Evolutionary conservation across 2,113 vertebrate species (phyloP), one percentile per base, ranked within the genome.

Genomic region (Triplophysa dalaica): DNA sequence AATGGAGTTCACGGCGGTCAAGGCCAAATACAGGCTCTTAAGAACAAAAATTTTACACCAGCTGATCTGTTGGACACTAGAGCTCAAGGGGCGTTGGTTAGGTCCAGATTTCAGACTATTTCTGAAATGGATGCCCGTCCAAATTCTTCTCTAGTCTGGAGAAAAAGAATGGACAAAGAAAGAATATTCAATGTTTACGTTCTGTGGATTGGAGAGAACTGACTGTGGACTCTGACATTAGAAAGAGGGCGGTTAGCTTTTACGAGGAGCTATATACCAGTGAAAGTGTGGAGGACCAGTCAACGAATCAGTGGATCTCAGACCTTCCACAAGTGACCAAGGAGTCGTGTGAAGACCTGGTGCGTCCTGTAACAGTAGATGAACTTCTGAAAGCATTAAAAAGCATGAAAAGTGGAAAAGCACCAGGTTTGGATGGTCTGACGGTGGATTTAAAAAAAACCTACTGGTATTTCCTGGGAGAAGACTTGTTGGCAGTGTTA

Each of bases 71-170:
- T 67, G 33, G 48, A 56, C 10, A 54, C 9, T 17, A 72, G 22
- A 56, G 50, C 48, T 29, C 45, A 72, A 54, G 24, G 48, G 45
- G 69, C 48, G 1, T 13, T 72, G 16, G 50, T 72, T 29, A 17
- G 48, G 24, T 72, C 69, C 7, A 22, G 50, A 22, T 72, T 72
- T 56, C 69, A 72, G 24, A 54, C 16, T n/a, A 26, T 72, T 19
- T 56, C 69, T 54, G 52, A 72, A 33, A 52, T 72, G 69, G 22
- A 24, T 41, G 63, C 22, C 24, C 33, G 4, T 33, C 33, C 33
- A 33, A 6, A 33, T 33, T 33, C 33, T 33, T 33, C 33, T 33
- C 6, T 33, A 6, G 33, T 33, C 33, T 33, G 33, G 33, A 33
- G 6, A 33, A 6, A 33, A 33, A 33, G 6, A 72, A 56, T 19